Evolutionary conservation across 2,797 vertebrate genomes (phyloP).

Genomic region (Lithobates sylvaticus): DNA sequence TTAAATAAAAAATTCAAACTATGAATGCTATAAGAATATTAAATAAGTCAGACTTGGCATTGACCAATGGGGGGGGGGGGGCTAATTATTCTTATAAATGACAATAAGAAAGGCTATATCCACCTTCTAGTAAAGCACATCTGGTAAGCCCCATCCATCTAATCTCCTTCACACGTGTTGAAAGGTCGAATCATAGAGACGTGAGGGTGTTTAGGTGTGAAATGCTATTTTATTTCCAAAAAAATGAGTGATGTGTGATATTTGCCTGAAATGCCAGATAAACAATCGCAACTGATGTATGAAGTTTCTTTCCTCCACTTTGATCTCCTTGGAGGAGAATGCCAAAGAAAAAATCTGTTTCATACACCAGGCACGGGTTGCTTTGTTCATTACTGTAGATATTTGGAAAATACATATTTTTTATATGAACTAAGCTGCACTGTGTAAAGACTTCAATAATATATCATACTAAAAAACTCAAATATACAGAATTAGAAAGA

Average conservation of each 20-base stretch:
- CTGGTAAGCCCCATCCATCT: not conserved
- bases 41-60: not conserved
- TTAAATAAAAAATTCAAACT: too few species aligned
- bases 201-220: slow-evolving; percentile 48
- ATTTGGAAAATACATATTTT: slow-evolving; percentile 11
- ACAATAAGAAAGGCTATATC: not conserved
- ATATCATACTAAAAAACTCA: too few species aligned
- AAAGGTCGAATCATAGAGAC: slow-evolving; percentile 12
- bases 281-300: slow-evolving; percentile 38
- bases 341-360: slow-evolving; percentile 25
- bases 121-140: not conserved
- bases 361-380: slow-evolving; percentile 16
- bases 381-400: not conserved
- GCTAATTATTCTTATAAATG: not conserved
- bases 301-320: slow-evolving; percentile 19
- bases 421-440: not conserved
- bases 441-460: too few species aligned
- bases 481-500: too few species aligned
- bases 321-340: slow-evolving; percentile 31
- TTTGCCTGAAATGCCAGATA: slow-evolving; percentile 47
- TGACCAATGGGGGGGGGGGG: not conserved
- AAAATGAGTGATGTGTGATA: slow-evolving; percentile 44
- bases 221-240: slow-evolving; percentile 26
- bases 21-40: too few species aligned
- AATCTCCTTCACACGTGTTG: slow-evolving; percentile 24